These are phyloP conservation scores for Thymelicus sylvestris DNA, from an alignment of 2,888 invertebrate genomes.

Conservation along the genomic window DNA sequence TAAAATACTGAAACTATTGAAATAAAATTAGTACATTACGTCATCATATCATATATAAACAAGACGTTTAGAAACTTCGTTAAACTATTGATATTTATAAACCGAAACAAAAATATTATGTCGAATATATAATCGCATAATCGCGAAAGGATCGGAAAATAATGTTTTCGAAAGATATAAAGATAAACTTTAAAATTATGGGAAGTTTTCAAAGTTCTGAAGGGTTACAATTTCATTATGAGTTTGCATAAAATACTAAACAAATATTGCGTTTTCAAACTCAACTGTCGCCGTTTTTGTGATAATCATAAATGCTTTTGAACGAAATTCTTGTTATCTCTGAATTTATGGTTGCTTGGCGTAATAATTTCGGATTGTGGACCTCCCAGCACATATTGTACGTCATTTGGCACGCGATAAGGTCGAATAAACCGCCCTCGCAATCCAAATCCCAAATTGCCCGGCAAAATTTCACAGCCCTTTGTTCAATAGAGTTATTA, in stretches of 20 bases:
- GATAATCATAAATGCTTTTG: not conserved
- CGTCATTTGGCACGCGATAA: slow-evolving; percentile 53
- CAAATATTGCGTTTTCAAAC: not conserved
- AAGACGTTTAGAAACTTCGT: too few species aligned
- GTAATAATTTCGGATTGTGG: slow-evolving; percentile 29
- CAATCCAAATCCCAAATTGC: slow-evolving; percentile 68
- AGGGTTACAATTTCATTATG: too few species aligned
- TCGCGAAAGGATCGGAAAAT: too few species aligned
- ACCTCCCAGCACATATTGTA: slow-evolving; percentile 49
- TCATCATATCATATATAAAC: too few species aligned
- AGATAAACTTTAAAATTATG: too few species aligned
- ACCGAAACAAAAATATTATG: too few species aligned
- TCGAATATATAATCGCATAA: too few species aligned
- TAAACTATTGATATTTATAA: too few species aligned
- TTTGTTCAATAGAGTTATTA: slow-evolving; percentile 76
- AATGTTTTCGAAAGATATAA: too few species aligned
- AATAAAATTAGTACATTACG: too few species aligned
- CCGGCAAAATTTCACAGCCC: slow-evolving; percentile 71
- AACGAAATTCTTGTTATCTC: slow-evolving; percentile 25
- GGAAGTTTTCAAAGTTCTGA: too few species aligned
- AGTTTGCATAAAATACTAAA: not conserved
- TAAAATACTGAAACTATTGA: too few species aligned
- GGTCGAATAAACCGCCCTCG: slow-evolving; percentile 58
- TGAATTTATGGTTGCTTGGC: slow-evolving; percentile 28
- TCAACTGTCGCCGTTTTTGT: not conserved